phyloP scores from a whole-genome alignment of 2,113 vertebrate genomes.

The Muntiacus muntjak region DNA sequence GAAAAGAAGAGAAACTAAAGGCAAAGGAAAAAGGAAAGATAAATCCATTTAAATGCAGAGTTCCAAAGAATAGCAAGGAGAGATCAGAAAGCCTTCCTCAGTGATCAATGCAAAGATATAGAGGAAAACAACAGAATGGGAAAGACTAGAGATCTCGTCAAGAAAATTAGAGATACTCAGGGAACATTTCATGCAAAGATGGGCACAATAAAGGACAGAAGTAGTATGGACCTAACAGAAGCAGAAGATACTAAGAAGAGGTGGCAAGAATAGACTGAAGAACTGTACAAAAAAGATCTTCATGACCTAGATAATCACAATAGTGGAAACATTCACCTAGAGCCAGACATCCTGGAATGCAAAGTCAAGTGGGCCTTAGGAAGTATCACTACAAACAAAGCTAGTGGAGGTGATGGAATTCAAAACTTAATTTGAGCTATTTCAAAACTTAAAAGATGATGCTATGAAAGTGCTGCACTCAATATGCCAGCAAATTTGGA shows the following conservation, averaged over 20 bases:
- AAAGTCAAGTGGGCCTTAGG: not conserved
- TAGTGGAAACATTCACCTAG: not conserved
- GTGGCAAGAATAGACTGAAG: not conserved
- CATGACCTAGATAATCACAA: not conserved
- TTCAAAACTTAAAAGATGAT: not conserved
- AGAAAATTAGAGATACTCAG: not conserved
- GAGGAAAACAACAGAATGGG: not conserved
- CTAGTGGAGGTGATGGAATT: not conserved
- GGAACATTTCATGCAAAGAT: not conserved
- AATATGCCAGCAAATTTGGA: not conserved
- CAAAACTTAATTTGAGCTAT: not conserved
- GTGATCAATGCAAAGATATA: not conserved
- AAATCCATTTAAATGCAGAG: not conserved
- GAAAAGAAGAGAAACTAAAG: not conserved
- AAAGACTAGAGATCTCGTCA: not conserved
- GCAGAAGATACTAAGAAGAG: not conserved
- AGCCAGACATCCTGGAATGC: not conserved
- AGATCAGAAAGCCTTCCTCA: not conserved
- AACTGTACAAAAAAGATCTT: not conserved
- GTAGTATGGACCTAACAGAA: not conserved
- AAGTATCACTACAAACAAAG: not conserved
- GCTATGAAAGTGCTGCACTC: not conserved
- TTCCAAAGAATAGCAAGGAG: not conserved
- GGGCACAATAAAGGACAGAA: not conserved
- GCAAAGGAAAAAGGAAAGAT: not conserved